phyloP scores from a whole-genome alignment of 1,140 invertebrate genomes.

The Drosophila arawakana region DNA sequence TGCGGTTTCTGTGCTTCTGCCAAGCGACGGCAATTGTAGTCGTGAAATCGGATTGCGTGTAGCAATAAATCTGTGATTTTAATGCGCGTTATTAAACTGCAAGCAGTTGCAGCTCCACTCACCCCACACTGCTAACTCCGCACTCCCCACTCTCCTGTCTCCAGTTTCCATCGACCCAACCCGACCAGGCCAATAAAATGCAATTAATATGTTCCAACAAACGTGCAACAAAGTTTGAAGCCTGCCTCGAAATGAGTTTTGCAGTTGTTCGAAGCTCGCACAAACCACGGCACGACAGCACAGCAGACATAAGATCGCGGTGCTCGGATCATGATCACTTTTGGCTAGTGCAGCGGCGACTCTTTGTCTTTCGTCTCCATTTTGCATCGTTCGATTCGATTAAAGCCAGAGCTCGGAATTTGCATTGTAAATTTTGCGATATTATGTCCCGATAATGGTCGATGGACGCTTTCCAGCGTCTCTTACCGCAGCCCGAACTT shows the following conservation, averaged over 20 bases:
- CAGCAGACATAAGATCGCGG: conserved; percentile 6
- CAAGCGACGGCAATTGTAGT: conserved; percentile 55
- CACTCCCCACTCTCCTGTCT: background rate
- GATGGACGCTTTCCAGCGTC: conserved; percentile 10
- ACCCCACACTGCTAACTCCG: background rate
- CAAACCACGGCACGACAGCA: conserved; percentile 58
- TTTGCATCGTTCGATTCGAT: conserved; percentile 65
- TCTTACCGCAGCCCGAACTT: background rate
- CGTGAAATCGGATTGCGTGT: conserved; percentile 81
- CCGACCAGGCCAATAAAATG: conserved; percentile 76
- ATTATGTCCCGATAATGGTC: conserved; percentile 65
- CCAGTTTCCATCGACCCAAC: background rate
- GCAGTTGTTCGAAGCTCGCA: conserved; percentile 55
- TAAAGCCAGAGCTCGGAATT: conserved; percentile 54
- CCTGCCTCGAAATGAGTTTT: conserved; percentile 36
- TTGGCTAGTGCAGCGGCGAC: conserved; percentile 24
- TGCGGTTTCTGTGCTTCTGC: conserved; percentile 25
- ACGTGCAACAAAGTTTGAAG: conserved; percentile 75
- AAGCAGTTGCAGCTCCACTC: conserved; percentile 51
- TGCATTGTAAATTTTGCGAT: conserved; percentile 76
- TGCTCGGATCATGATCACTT: conserved; percentile 26
- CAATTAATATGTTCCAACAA: conserved; percentile 81
- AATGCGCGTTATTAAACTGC: conserved; percentile 82
- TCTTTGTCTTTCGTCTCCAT: conserved; percentile 53
- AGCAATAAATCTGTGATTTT: conserved; percentile 80